Conservation (phyloP, 37 sponge, comb jelly and placozoan genomes). For the Beroe forskalii region DNA sequence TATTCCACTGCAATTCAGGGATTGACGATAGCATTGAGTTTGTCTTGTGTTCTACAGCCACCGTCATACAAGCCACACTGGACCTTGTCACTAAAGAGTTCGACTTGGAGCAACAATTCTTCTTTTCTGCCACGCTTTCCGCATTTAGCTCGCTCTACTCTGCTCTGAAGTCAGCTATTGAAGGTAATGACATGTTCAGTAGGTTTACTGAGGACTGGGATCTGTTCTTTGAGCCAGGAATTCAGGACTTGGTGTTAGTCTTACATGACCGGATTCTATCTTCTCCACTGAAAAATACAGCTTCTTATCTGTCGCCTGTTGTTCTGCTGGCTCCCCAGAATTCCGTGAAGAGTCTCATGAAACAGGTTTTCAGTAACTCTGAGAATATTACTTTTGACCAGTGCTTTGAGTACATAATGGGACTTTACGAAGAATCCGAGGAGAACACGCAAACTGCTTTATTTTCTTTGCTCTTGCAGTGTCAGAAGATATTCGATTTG, state of each 20-base stretch:
- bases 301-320: constrained; percentile 13
- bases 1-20: neutral
- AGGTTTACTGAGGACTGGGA: constrained; percentile 50
- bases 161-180: neutral
- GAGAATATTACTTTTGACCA: constrained; percentile 8
- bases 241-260: constrained; percentile 27
- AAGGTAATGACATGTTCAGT: neutral
- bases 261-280: neutral
- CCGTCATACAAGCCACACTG: neutral
- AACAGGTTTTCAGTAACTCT: neutral
- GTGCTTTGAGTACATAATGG: constrained; percentile 11
- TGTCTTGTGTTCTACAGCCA: constrained; percentile 1
- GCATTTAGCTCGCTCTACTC: neutral
- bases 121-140: neutral
- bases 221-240: constrained; percentile 48
- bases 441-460: neutral
- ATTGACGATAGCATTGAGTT: neutral
- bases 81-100: neutral
- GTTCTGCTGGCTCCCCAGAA: neutral
- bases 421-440: neutral
- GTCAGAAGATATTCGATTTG: neutral
- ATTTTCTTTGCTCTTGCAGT: neutral
- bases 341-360: constrained; percentile 30
- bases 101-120: neutral
- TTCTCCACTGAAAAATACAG: neutral